These are phyloP conservation scores for Leptobrachium leishanense DNA, from an alignment of 2,113 vertebrate genomes.

Conservation along the genomic window DNA sequence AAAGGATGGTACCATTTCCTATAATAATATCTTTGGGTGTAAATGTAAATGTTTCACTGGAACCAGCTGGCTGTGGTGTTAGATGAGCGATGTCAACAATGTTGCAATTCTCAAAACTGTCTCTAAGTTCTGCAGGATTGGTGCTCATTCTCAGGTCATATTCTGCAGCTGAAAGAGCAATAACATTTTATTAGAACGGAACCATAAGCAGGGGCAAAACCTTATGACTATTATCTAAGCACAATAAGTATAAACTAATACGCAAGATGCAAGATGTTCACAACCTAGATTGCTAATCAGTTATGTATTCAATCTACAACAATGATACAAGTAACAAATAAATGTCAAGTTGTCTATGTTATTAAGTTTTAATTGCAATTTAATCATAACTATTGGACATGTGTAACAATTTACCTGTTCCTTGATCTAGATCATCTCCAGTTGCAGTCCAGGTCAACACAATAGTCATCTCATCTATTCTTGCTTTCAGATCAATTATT, in stretches of 20 bases:
- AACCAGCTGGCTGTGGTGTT: conserved; percentile 55
- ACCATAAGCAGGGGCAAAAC: too few species aligned
- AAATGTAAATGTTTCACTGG: conserved; percentile 46
- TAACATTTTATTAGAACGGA: too few species aligned
- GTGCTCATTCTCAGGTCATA: conserved; percentile 64
- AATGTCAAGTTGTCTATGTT: too few species aligned
- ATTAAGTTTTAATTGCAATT: too few species aligned
- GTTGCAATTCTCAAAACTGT: conserved; percentile 54
- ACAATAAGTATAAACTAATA: too few species aligned
- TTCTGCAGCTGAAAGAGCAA: conserved; percentile 57
- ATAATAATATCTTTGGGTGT: conserved; percentile 46
- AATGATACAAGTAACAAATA: too few species aligned
- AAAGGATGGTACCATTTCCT: conserved; percentile 54
- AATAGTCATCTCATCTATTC: conserved; percentile 52
- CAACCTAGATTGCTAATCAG: too few species aligned
- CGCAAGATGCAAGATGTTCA: too few species aligned
- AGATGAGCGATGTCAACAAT: conserved; percentile 54
- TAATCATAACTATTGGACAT: too few species aligned
- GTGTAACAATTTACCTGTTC: conserved; percentile 56
- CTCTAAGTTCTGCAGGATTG: conserved; percentile 53
- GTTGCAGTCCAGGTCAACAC: conserved; percentile 19
- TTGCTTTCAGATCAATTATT: conserved; percentile 33
- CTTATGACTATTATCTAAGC: too few species aligned
- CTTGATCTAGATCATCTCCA: conserved; percentile 31
- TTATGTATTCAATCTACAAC: too few species aligned